phyloP scores from a whole-genome alignment of 2,113 vertebrate genomes.

The Urocolius indicus region DNA sequence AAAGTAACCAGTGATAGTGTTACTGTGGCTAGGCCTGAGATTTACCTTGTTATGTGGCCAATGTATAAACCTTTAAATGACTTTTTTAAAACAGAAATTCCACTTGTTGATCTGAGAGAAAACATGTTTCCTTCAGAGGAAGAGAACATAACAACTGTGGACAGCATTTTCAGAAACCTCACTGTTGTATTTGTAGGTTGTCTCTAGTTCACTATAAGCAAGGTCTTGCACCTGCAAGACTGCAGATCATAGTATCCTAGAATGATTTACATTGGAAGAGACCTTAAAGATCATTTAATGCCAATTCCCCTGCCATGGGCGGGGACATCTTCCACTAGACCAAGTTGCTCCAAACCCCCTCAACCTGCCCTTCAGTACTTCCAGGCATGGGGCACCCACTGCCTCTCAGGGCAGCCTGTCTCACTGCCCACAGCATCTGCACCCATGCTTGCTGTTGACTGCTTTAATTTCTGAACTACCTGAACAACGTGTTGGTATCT shows the following conservation, averaged over 20 bases:
- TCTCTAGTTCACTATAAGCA: neutral
- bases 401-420: no score
- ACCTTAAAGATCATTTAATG: no score
- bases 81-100: neutral
- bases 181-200: neutral
- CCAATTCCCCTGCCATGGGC: no score
- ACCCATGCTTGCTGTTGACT: neutral
- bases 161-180: neutral
- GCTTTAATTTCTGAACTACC: neutral
- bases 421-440: no score
- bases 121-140: neutral
- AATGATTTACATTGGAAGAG: no score
- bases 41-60: neutral
- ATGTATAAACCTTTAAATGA: neutral
- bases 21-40: neutral
- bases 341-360: no score
- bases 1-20: neutral
- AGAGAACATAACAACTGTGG: accelerated
- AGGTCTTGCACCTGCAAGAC: neutral
- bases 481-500: neutral
- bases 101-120: neutral
- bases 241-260: neutral
- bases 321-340: no score
- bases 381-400: no score
- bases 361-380: no score